Base-by-base conservation (phyloP, 2,888 invertebrate species). In the Aphodius sticticus region DNA sequence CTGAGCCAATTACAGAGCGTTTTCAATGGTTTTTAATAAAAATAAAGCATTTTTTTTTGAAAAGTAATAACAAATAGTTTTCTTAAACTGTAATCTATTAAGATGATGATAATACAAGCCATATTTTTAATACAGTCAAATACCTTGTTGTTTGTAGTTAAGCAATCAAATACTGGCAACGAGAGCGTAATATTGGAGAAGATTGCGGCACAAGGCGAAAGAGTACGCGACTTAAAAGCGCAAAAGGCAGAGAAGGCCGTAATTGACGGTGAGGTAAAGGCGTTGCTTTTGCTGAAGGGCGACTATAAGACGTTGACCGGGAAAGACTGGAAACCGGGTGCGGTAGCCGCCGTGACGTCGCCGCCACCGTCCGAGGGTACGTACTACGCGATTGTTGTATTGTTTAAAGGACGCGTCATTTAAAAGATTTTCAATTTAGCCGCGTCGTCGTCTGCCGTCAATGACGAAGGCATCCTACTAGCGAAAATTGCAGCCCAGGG, bases 261-360 rank as follows among this genome's bases (percentile, higher is more conserved):
- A 83, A 82, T 90, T 70, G 90, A 92, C 81, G 87, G 87, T 37
- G 93, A 91, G 84, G 92, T 92, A 1, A 93, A 95, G 85, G 87
- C 89, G 69, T 89, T 97, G 0, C 87, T 96, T 26, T 91, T 91
- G 9, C 88, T 97, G 0, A 97, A 97, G 89, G 90, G 91, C 0
- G 92, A 96, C 81, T 97, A 93, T 89, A 97, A 97, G 88, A 89
- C 91, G 12, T 86, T 91, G 70, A 93, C 93, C 5, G 95, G 94
- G 0, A 86, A 89, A 84, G 90, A 90, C 82, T 90, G 91, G 91
- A 90, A 90, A 84, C 90, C 91, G 83, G 90, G 90, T 83, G 83
- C 83, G 77, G 82, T 82, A 15, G 82, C 84, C 6, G 12, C 78
- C 86, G 78, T 69, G 15, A 36, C 77, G 4, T 0, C 77, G 35